Base-by-base conservation (phyloP, 2,797 vertebrate genomes). In the Myotis daubentonii region DNA sequence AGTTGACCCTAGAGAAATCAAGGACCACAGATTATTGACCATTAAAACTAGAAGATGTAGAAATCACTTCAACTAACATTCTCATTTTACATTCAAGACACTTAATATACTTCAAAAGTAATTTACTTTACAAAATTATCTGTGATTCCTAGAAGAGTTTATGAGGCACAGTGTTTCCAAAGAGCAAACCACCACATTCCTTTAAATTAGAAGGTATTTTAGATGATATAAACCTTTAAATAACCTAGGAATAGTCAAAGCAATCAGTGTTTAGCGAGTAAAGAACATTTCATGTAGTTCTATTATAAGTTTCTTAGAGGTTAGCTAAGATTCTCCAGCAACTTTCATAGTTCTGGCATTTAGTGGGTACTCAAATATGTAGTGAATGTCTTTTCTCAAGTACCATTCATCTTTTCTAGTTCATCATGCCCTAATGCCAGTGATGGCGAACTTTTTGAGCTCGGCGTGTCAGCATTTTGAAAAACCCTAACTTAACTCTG, bases 161-260 rank as follows among this genome's bases (percentile, higher is more conserved):
- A 91, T 5, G 44, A 89, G 41, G 36, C 13, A 90, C 1, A 17
- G 25, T 66, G 47, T 53, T 53, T 91, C 94, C 89, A 95, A 88
- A 89, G 38, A 83, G 36, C 38, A 79, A 93, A 74, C 65, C 12
- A 82, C 1, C 30, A 65, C 6, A 76, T 76, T 89, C n/a, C 23
- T 93, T 49, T 74, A 89, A 83, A 80, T 49, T 65, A 95, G 30
- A 90, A 76, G 75, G 60, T 30, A 94, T 49, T 91, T 95, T 68
- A 76, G 44, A 86, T 78, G 13, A 78, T n/a, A 81, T 4, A 91
- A 75, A 92, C 33, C 51, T 93, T 91, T 90, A 70, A 90, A 92
- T 80, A 81, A 23, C 60, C 68, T 49, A 82, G 20, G 20, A 89
- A n/a, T 30, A 89, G 36, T 22, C 30, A 91, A 82, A 70, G 23